Percentiles rank a stretch among this genome's conserved stretches.
These are phyloP conservation scores for Mimumesa dahlbomi DNA, from an alignment of 2,888 invertebrate genomes.

Conservation along the genomic window DNA sequence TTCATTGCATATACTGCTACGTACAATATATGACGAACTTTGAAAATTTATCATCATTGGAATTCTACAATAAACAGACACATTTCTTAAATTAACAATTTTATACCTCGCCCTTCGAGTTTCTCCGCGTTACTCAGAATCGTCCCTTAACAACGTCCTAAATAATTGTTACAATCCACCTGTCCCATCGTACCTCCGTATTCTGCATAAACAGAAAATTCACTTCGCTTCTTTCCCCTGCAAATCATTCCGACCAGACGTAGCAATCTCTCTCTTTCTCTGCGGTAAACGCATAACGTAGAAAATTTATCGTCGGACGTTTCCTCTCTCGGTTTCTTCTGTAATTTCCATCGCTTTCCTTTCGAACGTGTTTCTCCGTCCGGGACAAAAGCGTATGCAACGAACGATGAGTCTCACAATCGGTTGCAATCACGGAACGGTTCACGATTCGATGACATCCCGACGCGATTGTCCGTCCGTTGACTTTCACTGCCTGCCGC, in stretches of 20 bases:
- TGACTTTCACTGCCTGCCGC: conserved; percentile 67
- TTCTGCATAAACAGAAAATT: not conserved
- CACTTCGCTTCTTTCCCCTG: not conserved
- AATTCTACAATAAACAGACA: no score
- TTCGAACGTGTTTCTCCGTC: no score
- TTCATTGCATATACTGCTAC: not conserved
- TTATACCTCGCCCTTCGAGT: no score
- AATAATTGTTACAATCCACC: not conserved
- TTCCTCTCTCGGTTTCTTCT: not conserved
- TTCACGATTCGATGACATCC: conserved; percentile 58
- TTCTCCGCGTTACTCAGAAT: no score
- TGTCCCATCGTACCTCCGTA: not conserved
- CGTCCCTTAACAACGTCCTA: no score
- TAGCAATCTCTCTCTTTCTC: not conserved
- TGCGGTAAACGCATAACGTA: not conserved
- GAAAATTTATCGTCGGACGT: not conserved
- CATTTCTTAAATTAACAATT: no score
- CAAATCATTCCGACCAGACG: not conserved
- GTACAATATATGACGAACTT: no score
- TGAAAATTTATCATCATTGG: no score
- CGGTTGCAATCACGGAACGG: conserved; percentile 46
- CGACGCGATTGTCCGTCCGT: conserved; percentile 56
- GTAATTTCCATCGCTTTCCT: not conserved
- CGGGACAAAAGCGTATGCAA: no score
- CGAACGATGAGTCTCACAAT: not conserved